Evolutionary conservation across 2,113 vertebrate genomes (phyloP).

Genomic region (Etheostoma spectabile): DNA sequence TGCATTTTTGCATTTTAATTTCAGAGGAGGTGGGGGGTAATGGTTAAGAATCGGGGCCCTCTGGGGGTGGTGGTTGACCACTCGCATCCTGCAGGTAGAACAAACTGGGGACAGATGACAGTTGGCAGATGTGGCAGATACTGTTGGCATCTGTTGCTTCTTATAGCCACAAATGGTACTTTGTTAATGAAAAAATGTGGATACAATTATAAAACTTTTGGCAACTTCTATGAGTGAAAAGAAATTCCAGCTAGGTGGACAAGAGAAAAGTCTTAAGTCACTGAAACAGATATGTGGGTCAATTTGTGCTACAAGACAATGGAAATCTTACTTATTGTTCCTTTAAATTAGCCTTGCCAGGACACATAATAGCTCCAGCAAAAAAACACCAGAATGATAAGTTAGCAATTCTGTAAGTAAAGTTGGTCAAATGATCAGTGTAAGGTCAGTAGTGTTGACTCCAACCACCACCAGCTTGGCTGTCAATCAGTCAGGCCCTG

Average conservation of each 20-base stretch:
- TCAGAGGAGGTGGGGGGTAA: slow-evolving; percentile 61
- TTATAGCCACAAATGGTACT: slow-evolving; percentile 2
- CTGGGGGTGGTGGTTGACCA: slow-evolving; percentile 21
- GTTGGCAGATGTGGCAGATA: slow-evolving; percentile 54
- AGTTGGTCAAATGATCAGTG: background rate
- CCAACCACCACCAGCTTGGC: slow-evolving; percentile 15
- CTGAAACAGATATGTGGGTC: background rate
- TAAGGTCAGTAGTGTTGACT: slow-evolving; percentile 21
- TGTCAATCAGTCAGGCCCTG: slow-evolving; percentile 47
- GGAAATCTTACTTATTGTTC: background rate
- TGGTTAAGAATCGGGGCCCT: slow-evolving; percentile 64
- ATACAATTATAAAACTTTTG: background rate
- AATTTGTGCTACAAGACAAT: background rate
- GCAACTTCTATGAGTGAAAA: background rate
- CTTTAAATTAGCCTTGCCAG: background rate
- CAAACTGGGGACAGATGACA: slow-evolving; percentile 28
- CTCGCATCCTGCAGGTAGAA: slow-evolving; percentile 59
- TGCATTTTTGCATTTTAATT: slow-evolving; percentile 77
- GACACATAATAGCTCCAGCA: background rate
- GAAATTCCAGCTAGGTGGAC: background rate
- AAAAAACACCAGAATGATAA: background rate
- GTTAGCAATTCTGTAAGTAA: background rate
- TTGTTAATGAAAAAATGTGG: background rate
- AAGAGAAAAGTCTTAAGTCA: background rate
- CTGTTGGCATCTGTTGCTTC: slow-evolving; percentile 51